Conservation (phyloP, 2,888 invertebrate genomes). For the Oegoconia quadripuncta region DNA sequence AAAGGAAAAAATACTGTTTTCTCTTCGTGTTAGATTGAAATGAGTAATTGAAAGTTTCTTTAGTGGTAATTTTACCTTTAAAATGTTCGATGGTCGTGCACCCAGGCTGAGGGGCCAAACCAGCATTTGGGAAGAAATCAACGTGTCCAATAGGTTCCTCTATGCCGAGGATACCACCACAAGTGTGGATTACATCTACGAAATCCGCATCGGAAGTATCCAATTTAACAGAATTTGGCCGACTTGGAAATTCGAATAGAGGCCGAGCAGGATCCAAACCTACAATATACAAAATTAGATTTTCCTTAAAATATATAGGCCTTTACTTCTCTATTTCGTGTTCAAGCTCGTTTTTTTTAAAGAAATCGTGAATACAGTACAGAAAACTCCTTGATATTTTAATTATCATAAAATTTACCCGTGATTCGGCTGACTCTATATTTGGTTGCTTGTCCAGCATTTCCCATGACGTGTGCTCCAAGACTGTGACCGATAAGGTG, state of each 20-base stretch:
- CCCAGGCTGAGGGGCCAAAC: conserved; percentile 81
- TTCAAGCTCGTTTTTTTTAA: no score
- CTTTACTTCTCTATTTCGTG: not conserved
- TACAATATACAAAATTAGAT: conserved; percentile 26
- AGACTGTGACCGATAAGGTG: conserved; percentile 56
- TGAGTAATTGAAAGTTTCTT: no score
- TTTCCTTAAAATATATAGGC: not conserved
- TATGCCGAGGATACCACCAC: conserved; percentile 83
- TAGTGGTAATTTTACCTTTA: conserved; percentile 31
- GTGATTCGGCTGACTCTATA: conserved; percentile 36
- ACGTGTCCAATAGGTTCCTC: conserved; percentile 80
- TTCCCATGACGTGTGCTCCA: conserved; percentile 56
- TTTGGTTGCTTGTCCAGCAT: conserved; percentile 36
- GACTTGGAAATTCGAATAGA: conserved; percentile 78
- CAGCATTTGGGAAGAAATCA: conserved; percentile 85
- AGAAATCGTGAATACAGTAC: no score
- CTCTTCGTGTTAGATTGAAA: no score
- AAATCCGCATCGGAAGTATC: conserved; percentile 81
- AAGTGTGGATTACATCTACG: conserved; percentile 84
- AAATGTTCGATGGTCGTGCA: conserved; percentile 71
- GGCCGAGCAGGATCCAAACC: conserved; percentile 86
- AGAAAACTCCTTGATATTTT: no score
- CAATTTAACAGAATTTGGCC: conserved; percentile 72
- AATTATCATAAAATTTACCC: conserved; percentile 27
- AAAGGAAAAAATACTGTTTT: no score